Evolutionary conservation across 2,797 vertebrate genomes (phyloP), one percentile per base, ranked within the genome.

Genomic region (Coendou prehensilis): DNA sequence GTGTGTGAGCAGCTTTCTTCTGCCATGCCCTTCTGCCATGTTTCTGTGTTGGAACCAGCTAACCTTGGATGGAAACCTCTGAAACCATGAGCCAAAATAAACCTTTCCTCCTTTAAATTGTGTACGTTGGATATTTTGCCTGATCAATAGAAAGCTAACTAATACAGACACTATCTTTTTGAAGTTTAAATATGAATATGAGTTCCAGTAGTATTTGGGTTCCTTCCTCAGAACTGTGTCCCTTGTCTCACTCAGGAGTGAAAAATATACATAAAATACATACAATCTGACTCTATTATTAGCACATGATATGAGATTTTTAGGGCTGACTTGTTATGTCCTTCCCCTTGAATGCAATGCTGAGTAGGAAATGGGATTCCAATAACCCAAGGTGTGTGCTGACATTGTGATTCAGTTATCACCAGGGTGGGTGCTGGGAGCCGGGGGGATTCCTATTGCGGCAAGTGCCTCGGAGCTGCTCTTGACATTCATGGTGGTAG

Each of bases 391-490:
- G 30, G 80, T 6, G 1, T 78, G 54, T 54, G 86, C 73, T 78
- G 86, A 71, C 61, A 71, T 95, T 91, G 85, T 41, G 76, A 87
- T 93, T 92, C 78, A 88, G 18, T 95, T 79, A 84, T 23, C 47
- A 26, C 3, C 4, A 3, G 41, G 18, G 45, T 9, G 26, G 73
- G 2, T 76, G 23, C 73, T 30, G 73, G 45, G 30, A 41, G 23
- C 41, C 45, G 22, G 45, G n/a, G 33, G 45, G 5, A 5, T 47
- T 22, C 64, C 22, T 69, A 26, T 17, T 75, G 41, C 50, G 13
- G 78, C 30, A 59, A 41, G 7, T 61, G 87, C 67, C 54, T 78
- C 30, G 26, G 41, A 47, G 37, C 54, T 28, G 6, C 47, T 33
- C 33, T 28, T 92, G 78, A 91, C 64, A 64, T 85, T 84, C 71